Percentiles rank a stretch among this genome's conserved stretches.
Conservation (phyloP, 2,113 vertebrate genomes). For the Peucedramus taeniatus region DNA sequence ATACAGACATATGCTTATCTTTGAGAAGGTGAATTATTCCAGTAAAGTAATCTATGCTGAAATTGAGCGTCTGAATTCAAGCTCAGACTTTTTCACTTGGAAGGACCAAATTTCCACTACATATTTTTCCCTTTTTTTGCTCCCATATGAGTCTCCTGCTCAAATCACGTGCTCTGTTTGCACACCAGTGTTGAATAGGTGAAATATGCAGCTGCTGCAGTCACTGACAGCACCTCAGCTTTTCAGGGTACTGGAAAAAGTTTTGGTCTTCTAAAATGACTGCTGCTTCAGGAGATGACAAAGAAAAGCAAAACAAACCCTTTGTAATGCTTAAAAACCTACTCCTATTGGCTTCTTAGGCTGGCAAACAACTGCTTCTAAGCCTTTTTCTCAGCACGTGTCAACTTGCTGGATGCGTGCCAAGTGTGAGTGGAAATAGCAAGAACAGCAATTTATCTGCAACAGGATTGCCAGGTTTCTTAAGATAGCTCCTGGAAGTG, state of each 20-base stretch:
- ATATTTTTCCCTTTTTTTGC: not conserved
- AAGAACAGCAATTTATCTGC: not conserved
- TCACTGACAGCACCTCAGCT: not conserved
- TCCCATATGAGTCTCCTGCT: not conserved
- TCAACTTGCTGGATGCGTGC: not conserved
- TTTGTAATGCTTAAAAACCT: not conserved
- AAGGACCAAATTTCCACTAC: not conserved
- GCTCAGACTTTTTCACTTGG: not conserved
- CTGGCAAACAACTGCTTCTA: not conserved
- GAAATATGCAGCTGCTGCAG: not conserved
- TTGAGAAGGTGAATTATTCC: not conserved
- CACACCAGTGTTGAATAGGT: not conserved
- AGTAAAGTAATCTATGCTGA: not conserved
- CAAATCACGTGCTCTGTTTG: fast-evolving
- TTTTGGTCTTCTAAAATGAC: not conserved
- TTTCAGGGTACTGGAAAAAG: not conserved
- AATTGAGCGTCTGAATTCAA: not conserved
- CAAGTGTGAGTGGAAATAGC: not conserved
- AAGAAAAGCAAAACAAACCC: not conserved
- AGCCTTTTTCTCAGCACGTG: not conserved
- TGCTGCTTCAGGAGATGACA: not conserved
- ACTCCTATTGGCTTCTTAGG: not conserved
- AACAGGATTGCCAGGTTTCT: not conserved
- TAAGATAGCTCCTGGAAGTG: not conserved
- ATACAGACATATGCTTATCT: not conserved